Percentiles rank a stretch among this genome's conserved stretches.
Evolutionary conservation across 2,888 invertebrate species (phyloP).

Genomic region (Drosophila borborema): DNA sequence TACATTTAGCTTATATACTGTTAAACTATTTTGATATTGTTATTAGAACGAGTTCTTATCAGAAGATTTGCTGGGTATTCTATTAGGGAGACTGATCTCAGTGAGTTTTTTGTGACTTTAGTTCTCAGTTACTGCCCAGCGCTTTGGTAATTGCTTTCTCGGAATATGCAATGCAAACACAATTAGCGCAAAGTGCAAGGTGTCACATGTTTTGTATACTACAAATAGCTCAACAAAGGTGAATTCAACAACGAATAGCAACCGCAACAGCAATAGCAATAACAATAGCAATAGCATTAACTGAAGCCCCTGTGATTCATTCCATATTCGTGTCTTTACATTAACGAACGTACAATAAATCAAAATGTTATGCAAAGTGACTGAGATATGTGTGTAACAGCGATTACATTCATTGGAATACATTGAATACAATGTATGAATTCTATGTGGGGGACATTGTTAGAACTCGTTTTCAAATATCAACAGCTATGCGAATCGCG

Average conservation of each 20-base stretch:
- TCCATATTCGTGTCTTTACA: constrained; percentile 33
- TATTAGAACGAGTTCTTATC: background rate
- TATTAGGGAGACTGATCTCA: too few relatives aligned
- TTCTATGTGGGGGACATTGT: constrained; percentile 15
- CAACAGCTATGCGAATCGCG: background rate
- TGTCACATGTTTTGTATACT: constrained; percentile 65
- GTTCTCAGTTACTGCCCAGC: background rate
- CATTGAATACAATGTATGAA: constrained; percentile 32
- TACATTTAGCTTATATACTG: background rate
- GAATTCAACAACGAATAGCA: constrained; percentile 16
- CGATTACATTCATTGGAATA: constrained; percentile 45
- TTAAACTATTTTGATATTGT: background rate
- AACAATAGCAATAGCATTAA: constrained; percentile 14
- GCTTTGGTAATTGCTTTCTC: constrained; percentile 33
- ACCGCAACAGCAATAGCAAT: constrained; percentile 8
- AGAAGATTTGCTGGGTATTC: constrained; percentile 20
- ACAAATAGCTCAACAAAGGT: constrained; percentile 26
- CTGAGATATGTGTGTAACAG: constrained; percentile 22
- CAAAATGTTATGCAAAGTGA: constrained; percentile 51
- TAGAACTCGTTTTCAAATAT: constrained; percentile 32
- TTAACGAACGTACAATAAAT: constrained; percentile 37
- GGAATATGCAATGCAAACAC: constrained; percentile 47
- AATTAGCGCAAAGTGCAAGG: constrained; percentile 68
- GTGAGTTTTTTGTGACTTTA: background rate
- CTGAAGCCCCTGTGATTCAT: constrained; percentile 40